Base-by-base conservation (phyloP, 2,797 vertebrate species). In the Sebastiscus albofasciatus region DNA sequence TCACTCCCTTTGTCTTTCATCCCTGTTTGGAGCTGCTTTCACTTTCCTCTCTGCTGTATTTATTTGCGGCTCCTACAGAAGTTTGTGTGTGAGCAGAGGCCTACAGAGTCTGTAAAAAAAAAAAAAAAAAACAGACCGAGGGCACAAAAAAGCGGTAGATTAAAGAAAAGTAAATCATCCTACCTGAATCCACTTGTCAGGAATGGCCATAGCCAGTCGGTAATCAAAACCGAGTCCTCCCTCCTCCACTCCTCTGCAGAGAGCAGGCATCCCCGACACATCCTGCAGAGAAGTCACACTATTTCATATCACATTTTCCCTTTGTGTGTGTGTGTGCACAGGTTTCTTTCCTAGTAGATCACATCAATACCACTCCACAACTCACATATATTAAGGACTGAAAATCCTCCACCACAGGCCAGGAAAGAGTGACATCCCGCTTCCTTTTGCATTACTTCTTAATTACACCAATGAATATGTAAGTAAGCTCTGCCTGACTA, bases 161-260 rank as follows among this genome's bases (percentile, higher is more conserved):
- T 77, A 36, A 46, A 66, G 81, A 62, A 36, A 72, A 66, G 34
- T 34, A 75, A 86, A 77, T 81, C 54, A 36, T 72, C 90, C 87
- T 84, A 99, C 99, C 97, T 99, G 97, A 91, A 99, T 99, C 99
- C 99, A 99, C 91, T 99, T 99, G 95, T 99, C 99, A 24, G 98
- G 98, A 91, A 99, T 96, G 79, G 98, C 99, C 99, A 99, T 99
- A 24, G 98, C 97, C 83, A 99, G 95, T 3, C 98, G 95, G 89
- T 98, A 99, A 94, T 99, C 98, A 91, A 99, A 99, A 20, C 99
- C 99, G 4, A 93, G 94, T 55, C 99, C 99, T 88, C 97, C 99
- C 83, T 99, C 97, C 73, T 91, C 81, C 77, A 97, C 85, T 5
- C 94, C 95, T 80, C 96, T 96, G 90, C 98, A 99, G 59, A 99